A percentile compares a stretch with the other conserved stretches of the same genome.
phyloP scores from a whole-genome alignment of 2,888 invertebrate genomes.

The Empis stercorea region DNA sequence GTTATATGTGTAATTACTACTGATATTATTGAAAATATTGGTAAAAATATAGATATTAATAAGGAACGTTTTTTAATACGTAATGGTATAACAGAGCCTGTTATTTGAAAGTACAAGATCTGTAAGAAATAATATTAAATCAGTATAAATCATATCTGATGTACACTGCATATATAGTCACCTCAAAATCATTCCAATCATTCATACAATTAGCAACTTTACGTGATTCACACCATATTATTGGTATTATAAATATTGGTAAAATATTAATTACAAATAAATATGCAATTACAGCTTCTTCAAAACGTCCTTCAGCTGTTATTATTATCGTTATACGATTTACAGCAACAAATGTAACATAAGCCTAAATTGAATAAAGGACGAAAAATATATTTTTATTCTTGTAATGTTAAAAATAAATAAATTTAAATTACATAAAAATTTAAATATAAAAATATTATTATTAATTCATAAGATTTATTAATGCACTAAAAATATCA shows the following conservation, averaged over 20 bases:
- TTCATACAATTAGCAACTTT: conserved; percentile 45
- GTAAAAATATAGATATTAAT: conserved; percentile 44
- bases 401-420: no score
- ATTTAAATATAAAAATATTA: not conserved
- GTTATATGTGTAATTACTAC: conserved; percentile 56
- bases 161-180: conserved; percentile 24
- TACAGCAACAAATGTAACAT: conserved; percentile 47
- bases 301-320: conserved; percentile 53
- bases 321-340: conserved; percentile 48
- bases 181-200: conserved; percentile 56
- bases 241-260: conserved; percentile 48
- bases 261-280: conserved; percentile 59
- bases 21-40: conserved; percentile 47
- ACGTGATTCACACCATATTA: conserved; percentile 54
- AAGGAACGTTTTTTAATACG: conserved; percentile 46
- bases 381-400: not conserved
- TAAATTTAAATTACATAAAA: no score
- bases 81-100: conserved; percentile 43
- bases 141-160: no score
- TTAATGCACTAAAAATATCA: no score
- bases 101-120: conserved; percentile 47
- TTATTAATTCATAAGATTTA: no score
- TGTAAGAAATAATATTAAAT: no score
- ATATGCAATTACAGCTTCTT: conserved; percentile 63
- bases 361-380: conserved; percentile 31